Base-by-base conservation (phyloP, 2,888 invertebrate genomes). In the Trichacis sp. region DNA sequence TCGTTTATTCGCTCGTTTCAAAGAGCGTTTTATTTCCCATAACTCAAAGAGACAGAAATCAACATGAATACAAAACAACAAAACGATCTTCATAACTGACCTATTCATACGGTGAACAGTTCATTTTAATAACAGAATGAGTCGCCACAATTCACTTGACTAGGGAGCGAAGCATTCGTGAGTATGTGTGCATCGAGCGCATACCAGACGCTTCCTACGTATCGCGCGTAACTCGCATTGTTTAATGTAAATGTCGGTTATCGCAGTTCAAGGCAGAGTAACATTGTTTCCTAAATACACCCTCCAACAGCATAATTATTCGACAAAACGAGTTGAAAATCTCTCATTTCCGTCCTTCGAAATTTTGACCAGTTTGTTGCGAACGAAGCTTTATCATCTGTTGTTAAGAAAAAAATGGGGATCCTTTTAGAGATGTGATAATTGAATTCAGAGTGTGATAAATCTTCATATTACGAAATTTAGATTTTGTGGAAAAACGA, bases 221-320 rank as follows among this genome's bases (percentile, higher is more conserved):
- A 33, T 33, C 33, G n/a, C 33, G n/a, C 33, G 33, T 33, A 33
- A 33, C 33, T 33, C 33, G 33, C 33, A 33, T 33, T n/a, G 33
- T 33, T 11, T 5, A 6, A 33, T 33, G 33, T 6, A 11, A 33
- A 33, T n/a, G 33, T 33, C 9, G 33, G 33, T 3, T 33, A 33
- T 33, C 33, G n/a, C 33, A n/a, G 33, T 33, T 33, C 33, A 11
- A 3, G 33, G 33, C 33, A n/a, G n/a, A 6, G n/a, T 2, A 33
- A n/a, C 33, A 33, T 24, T 24, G 24, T 24, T 24, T 24, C 24
- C 24, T 24, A 24, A 24, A 24, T 24, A 24, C 24, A 8, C 24
- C 8, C 24, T 3, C 4, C 3, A 24, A 24, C 24, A 5, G 24
- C 24, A 24, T 24, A 24, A 24, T 24, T 24, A 24, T 8, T 24